A percentile compares a stretch with the other conserved stretches of the same genome.
phyloP scores from a whole-genome alignment of 1,140 invertebrate species.

The Drosophila kikkawai region DNA sequence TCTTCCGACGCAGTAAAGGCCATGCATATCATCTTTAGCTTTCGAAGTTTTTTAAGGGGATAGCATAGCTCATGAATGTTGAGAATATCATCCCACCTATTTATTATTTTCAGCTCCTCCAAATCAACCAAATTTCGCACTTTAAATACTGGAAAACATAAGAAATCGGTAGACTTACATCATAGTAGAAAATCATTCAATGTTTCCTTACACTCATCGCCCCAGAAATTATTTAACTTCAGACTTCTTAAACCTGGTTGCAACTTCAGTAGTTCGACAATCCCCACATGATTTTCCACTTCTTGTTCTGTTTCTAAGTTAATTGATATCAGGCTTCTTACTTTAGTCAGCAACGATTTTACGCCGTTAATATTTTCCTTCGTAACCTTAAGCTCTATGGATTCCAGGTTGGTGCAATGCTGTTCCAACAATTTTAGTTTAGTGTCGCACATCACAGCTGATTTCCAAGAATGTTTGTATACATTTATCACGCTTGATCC shows the following conservation, averaged over 20 bases:
- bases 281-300: not conserved
- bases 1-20: not conserved
- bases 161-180: not conserved
- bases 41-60: not conserved
- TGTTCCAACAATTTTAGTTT: not conserved
- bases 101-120: not conserved
- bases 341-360: not conserved
- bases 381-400: accelerated
- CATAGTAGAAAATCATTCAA: not conserved
- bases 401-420: not conserved
- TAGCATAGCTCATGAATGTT: not conserved
- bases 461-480: not conserved
- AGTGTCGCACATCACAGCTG: too few species aligned
- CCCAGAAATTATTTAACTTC: accelerated
- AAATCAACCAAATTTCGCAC: not conserved
- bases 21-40: too few species aligned
- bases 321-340: not conserved
- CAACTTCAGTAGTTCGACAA: not conserved
- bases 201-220: not conserved
- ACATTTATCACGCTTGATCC: not conserved
- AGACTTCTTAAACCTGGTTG: not conserved
- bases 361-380: not conserved
- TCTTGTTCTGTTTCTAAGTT: too few species aligned
- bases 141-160: not conserved
- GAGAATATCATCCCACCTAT: accelerated